A percentile compares a stretch with the other conserved stretches of the same genome.
Conservation (phyloP, 2,888 invertebrate species). For the Philereme transversata region DNA sequence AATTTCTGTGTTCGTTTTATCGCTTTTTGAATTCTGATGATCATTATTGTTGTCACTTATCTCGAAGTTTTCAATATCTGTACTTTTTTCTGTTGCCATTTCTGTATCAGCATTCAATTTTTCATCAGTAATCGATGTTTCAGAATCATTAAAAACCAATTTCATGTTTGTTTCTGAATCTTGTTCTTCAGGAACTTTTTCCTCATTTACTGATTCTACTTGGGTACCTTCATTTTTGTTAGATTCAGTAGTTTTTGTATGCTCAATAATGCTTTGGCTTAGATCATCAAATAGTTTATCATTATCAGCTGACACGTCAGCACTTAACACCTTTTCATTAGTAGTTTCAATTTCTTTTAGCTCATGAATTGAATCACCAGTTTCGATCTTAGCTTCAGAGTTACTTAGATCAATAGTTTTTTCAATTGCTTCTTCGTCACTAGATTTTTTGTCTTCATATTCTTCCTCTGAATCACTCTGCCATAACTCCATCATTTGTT, state of each 20-base stretch:
- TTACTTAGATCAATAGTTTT: background rate
- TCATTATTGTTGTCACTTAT: slow-evolving; percentile 4
- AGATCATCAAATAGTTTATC: slow-evolving; percentile 22
- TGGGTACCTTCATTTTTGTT: slow-evolving; percentile 20
- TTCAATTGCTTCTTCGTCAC: slow-evolving; percentile 11
- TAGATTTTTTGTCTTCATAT: slow-evolving; percentile 23
- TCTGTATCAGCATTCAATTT: slow-evolving; percentile 2
- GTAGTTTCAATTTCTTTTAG: slow-evolving; percentile 3
- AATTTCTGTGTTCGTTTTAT: slow-evolving; percentile 32
- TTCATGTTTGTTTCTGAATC: slow-evolving; percentile 45
- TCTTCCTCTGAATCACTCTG: slow-evolving; percentile 84
- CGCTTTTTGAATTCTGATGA: slow-evolving; percentile 1
- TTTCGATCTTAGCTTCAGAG: background rate
- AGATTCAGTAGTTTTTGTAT: background rate
- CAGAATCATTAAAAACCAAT: slow-evolving; percentile 48
- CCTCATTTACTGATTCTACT: slow-evolving; percentile 23
- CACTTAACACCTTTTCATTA: background rate
- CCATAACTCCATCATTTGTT: slow-evolving; percentile 89
- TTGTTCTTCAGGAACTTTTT: slow-evolving; percentile 34
- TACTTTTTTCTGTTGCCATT: slow-evolving; percentile 14
- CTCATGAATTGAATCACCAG: slow-evolving; percentile 1
- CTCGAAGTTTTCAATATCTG: slow-evolving; percentile 1
- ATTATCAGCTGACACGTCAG: slow-evolving; percentile 18
- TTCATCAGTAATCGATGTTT: slow-evolving; percentile 26
- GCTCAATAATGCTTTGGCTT: slow-evolving; percentile 17